Conservation (phyloP, 2,113 vertebrate genomes). For the Coreoperca whiteheadi region DNA sequence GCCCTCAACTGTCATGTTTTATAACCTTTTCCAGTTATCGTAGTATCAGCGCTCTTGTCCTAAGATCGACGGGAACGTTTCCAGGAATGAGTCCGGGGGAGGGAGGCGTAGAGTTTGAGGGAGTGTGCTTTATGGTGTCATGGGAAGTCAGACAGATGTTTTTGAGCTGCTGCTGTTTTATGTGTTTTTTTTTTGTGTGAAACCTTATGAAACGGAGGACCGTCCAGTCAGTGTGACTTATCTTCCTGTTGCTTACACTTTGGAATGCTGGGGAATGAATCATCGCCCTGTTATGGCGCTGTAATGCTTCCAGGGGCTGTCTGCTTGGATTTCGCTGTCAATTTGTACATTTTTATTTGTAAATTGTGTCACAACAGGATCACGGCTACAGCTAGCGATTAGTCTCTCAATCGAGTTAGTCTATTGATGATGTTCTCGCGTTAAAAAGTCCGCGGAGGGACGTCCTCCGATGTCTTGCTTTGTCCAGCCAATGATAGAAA, state of each 20-base stretch:
- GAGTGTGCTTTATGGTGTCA: background rate
- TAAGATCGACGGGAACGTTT: background rate
- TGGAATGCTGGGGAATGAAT: conserved; percentile 2
- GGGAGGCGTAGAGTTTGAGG: conserved; percentile 1
- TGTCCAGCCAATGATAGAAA: background rate
- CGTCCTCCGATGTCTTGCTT: background rate
- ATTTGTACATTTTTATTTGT: background rate
- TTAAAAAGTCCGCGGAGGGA: background rate
- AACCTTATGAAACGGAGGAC: background rate
- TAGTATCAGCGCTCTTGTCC: background rate
- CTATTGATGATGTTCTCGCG: background rate
- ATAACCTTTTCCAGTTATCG: no score
- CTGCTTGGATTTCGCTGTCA: background rate
- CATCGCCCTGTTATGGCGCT: background rate
- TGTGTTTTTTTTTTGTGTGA: conserved; percentile 1
- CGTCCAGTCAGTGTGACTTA: background rate
- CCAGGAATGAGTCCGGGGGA: background rate
- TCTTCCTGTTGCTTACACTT: background rate
- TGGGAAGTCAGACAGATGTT: conserved; percentile 29
- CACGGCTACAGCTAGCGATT: background rate
- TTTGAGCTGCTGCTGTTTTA: conserved; percentile 24
- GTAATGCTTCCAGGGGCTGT: background rate
- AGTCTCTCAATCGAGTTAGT: background rate
- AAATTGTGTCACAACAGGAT: background rate
- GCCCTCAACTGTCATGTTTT: background rate